Conservation (phyloP, 2,113 vertebrate genomes). For the Vimba vimba region DNA sequence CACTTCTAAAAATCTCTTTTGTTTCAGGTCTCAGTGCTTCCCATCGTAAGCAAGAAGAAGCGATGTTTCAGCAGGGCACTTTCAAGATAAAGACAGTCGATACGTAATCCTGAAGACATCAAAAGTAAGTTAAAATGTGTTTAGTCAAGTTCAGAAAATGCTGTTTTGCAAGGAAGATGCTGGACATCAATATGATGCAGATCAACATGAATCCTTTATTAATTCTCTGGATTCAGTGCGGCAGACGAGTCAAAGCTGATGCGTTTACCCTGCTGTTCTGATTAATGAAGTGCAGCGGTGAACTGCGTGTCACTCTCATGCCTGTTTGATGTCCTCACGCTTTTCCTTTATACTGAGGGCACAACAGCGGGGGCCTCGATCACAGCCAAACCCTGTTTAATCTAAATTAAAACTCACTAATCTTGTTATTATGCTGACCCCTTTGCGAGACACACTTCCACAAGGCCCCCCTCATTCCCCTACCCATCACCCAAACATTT, state of each 20-base stretch:
- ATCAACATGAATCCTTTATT: not conserved
- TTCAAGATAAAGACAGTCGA: not conserved
- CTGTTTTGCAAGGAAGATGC: not conserved
- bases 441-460: conserved; percentile 62
- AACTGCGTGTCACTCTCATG: conserved; percentile 60
- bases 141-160: conserved; percentile 5
- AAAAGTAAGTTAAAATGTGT: conserved; percentile 16
- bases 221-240: not conserved
- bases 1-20: not conserved
- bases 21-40: not conserved
- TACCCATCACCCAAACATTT: conserved; percentile 62
- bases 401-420: conserved; percentile 74
- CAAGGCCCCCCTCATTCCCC: conserved; percentile 52
- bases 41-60: not conserved
- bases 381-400: conserved; percentile 68
- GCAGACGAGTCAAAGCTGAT: conserved; percentile 5
- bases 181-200: not conserved
- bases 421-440: conserved; percentile 72
- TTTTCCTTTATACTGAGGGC: conserved; percentile 65
- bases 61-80: not conserved
- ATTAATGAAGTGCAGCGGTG: conserved; percentile 60
- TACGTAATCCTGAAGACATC: not conserved
- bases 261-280: conserved; percentile 60
- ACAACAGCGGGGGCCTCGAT: conserved; percentile 54
- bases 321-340: conserved; percentile 66